Evolutionary conservation across 2,797 vertebrate genomes (phyloP), one percentile per base, ranked within the genome.

Genomic region (Serranus cabrilla): DNA sequence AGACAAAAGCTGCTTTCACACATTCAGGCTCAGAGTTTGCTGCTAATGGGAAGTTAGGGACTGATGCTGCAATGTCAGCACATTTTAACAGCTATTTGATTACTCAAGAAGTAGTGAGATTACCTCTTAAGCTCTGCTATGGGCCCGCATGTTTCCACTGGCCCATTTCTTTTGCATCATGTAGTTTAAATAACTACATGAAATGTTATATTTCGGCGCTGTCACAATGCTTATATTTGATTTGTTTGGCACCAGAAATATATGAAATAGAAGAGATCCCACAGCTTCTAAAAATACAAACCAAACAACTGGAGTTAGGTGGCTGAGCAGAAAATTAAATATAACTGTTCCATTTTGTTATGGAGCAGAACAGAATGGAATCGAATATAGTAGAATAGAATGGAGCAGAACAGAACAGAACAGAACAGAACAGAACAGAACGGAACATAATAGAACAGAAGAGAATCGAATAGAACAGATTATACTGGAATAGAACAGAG

Each of bases 1-100:
- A 56, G 63, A 86, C 82, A 86, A 87, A 87, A 74, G 81, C 81
- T 66, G 82, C 82, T 89, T 92, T 91, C 76, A 90, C 68, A 81
- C 68, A 76, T 56, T 81, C 65, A 12, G 71, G 69, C 16, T 71
- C 75, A 59, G 23, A 12, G 57, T 47, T 71, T 58, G 47, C 37
- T 52, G 50, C 62, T 69, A 20, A 57, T 40, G 46, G 70, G 34
- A 62, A 55, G 40, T 21, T 2, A 10, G 20, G n/a, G 62, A 11
- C 37, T 46, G 42, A 72, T 34, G 68, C 21, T 34, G 34, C 34
- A 34, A 8, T 34, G 34, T 34, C 34, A 75, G 72, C 45, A 34
- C 37, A 46, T 67, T 54, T 27, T n/a, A 54, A 66, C 52, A 58
- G 40, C 42, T 18, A 46, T 64, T 49, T 60, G 49, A 71, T 57